These are phyloP conservation scores for Drosophila flavopinicola DNA, from an alignment of 2,888 invertebrate species.

Conservation along the genomic window DNA sequence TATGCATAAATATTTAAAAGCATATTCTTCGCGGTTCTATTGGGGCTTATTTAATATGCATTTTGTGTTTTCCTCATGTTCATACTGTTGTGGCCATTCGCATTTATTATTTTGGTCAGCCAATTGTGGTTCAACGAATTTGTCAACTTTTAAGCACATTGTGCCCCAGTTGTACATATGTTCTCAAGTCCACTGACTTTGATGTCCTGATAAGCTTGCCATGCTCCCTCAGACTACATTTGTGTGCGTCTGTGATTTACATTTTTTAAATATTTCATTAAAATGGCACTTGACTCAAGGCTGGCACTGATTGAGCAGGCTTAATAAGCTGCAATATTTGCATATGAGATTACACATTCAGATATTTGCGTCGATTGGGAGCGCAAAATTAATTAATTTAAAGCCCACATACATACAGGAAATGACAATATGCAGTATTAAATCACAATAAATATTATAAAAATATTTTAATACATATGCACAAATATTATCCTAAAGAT, in stretches of 20 bases:
- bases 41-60: slow-evolving; percentile 32
- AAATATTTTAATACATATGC: no score
- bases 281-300: slow-evolving; percentile 8
- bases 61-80: slow-evolving; percentile 13
- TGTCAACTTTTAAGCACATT: not conserved
- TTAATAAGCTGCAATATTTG: not conserved
- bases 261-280: slow-evolving; percentile 47
- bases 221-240: not conserved
- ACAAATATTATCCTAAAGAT: no score
- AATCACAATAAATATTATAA: no score
- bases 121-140: not conserved
- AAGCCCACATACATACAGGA: not conserved
- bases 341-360: not conserved
- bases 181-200: slow-evolving; percentile 30
- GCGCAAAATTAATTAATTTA: not conserved
- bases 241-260: slow-evolving; percentile 11
- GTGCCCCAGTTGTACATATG: not conserved
- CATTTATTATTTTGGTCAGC: not conserved
- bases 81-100: slow-evolving; percentile 1
- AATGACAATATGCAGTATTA: no score
- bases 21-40: slow-evolving; percentile 19
- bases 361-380: slow-evolving; percentile 4
- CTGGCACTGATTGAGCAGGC: slow-evolving; percentile 26
- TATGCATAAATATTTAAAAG: slow-evolving; percentile 51
- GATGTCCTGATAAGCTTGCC: slow-evolving; percentile 51